Conservation (phyloP, 2,113 vertebrate genomes). For the Erythrolamprus reginae region DNA sequence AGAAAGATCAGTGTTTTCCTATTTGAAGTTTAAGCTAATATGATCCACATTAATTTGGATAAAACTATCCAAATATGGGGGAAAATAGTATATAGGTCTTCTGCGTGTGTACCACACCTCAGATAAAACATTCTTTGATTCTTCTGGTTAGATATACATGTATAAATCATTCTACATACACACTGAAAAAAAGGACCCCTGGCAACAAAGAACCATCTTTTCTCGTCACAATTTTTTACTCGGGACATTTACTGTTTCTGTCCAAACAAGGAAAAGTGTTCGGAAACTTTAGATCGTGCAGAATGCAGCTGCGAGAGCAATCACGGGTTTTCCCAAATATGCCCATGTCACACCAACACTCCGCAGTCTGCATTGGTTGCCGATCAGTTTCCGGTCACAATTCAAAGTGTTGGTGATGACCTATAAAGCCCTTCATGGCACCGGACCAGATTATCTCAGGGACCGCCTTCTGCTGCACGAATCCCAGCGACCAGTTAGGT, state of each 20-base stretch:
- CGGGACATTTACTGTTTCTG: fast-evolving
- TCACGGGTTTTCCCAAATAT: no score
- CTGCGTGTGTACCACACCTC: not conserved
- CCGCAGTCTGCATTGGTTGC: no score
- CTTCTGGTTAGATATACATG: not conserved
- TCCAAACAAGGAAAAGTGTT: not conserved
- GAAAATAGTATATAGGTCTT: not conserved
- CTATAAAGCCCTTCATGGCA: no score
- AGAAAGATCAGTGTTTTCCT: not conserved
- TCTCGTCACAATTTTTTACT: not conserved
- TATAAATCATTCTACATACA: not conserved
- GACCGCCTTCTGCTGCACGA: no score
- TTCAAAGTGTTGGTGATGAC: no score
- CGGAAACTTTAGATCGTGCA: no score
- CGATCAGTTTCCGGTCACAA: no score
- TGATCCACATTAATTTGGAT: not conserved
- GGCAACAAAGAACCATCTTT: not conserved
- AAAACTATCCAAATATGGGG: not conserved
- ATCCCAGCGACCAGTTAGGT: no score
- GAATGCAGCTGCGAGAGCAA: no score
- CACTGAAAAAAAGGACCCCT: not conserved
- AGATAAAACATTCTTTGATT: not conserved
- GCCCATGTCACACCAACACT: no score
- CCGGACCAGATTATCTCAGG: no score
- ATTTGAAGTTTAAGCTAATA: not conserved